Base-by-base conservation (phyloP, 2,888 invertebrate genomes). In the Labia minor region DNA sequence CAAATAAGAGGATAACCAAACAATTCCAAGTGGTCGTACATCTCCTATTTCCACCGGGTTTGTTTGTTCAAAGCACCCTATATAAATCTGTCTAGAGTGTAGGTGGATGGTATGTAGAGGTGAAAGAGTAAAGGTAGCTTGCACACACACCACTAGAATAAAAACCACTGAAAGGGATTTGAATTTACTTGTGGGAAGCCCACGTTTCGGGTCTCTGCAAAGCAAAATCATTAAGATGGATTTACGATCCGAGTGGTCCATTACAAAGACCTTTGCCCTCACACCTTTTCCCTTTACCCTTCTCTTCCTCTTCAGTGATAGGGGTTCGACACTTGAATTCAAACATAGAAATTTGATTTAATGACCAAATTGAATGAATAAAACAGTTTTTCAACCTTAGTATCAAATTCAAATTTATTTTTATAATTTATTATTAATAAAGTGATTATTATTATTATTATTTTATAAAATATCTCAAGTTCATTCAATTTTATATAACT, bases 161-260 rank as follows among this genome's bases (percentile, higher is more conserved):
- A 49, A 49, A 11, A 49, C 14, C 49, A 49, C 14, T 11, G n/a
- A 49, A 14, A n/a, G 49, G 49, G 49, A 49, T 49, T 49, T 49
- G 49, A 16, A 49, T 49, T 49, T 49, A 49, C 49, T 49, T 49
- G 49, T 49, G 49, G 49, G 49, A 49, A 49, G 49, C 8, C 49
- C 49, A 49, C 49, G 49, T 49, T 49, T 49, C 16, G n/a, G 49
- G 49, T 16, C 14, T 49, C 49, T 49, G 49, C 14, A 49, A 49
- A 49, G 49, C 49, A 49, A 49, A 49, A 49, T 49, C 49, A 49
- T 49, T 49, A 49, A 49, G 49, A 16, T 49, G 49, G 49, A 49
- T 49, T 49, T 49, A 14, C 49, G 16, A 49, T 3, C 49, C 49
- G 8, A 26, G 26, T 6, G 26, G 3, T 26, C 26, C 26, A 26